Percentiles rank a stretch among this genome's conserved stretches.
These are phyloP conservation scores for Suricata suricatta DNA, from an alignment of 2,113 vertebrate genomes.

Conservation along the genomic window DNA sequence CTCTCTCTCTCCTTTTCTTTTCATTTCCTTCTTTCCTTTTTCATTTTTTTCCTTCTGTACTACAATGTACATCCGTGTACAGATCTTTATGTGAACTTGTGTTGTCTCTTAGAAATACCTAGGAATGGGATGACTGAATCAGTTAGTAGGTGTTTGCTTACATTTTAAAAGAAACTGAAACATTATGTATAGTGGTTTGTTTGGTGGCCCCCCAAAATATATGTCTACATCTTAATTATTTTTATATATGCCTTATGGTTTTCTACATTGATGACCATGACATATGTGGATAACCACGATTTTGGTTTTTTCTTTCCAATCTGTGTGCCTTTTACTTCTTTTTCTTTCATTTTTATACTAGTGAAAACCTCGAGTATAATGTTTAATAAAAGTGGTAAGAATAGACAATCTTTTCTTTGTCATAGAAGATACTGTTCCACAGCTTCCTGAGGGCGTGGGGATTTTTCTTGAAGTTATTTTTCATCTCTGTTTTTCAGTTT, in stretches of 20 bases:
- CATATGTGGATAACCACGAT: neutral
- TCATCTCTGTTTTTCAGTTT: neutral
- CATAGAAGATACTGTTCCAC: neutral
- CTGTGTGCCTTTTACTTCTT: neutral
- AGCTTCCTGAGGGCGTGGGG: neutral
- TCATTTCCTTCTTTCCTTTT: neutral
- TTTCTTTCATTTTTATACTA: neutral
- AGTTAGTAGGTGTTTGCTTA: neutral
- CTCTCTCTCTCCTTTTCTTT: neutral
- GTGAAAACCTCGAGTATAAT: neutral
- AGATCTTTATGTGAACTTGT: neutral
- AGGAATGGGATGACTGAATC: neutral
- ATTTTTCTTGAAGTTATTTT: neutral
- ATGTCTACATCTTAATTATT: neutral
- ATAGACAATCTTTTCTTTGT: neutral
- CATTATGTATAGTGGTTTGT: neutral
- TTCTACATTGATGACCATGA: neutral
- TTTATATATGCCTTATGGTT: neutral
- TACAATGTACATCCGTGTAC: neutral
- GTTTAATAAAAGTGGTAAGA: neutral
- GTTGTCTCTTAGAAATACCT: neutral
- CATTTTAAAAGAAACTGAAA: neutral
- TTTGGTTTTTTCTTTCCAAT: neutral
- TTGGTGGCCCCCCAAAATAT: neutral
- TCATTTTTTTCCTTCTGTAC: too few species aligned